phyloP scores from a whole-genome alignment of 2,888 invertebrate species.

The Andricus curvator region DNA sequence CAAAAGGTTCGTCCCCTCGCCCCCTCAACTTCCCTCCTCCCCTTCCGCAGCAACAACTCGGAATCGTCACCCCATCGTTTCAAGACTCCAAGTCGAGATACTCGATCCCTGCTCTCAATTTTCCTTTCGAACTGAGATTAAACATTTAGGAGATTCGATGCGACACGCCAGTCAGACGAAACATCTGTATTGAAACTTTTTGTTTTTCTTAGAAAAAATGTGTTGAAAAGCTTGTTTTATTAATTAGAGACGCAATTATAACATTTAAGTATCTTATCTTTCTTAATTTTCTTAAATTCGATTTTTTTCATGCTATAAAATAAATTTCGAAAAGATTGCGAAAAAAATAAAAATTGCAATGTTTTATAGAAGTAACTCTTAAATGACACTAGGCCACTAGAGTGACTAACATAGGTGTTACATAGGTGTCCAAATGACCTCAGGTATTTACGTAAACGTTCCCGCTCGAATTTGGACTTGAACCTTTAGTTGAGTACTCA shows the following conservation, averaged over 20 bases:
- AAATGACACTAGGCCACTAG: no score
- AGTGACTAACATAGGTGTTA: no score
- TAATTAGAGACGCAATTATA: not conserved
- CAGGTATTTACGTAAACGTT: no score
- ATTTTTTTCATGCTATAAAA: no score
- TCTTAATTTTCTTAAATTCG: no score
- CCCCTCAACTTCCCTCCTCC: constrained; percentile 51
- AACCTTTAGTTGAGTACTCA: no score
- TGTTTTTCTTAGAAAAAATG: not conserved
- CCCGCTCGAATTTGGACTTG: no score
- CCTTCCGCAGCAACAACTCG: constrained; percentile 46
- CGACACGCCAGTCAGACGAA: not conserved
- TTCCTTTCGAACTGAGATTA: constrained; percentile 52
- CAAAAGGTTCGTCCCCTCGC: constrained; percentile 62
- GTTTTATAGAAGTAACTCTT: no score
- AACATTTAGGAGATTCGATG: constrained; percentile 11
- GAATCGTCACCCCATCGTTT: constrained; percentile 53
- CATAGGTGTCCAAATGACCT: no score
- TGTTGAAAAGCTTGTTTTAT: not conserved
- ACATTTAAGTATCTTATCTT: not conserved
- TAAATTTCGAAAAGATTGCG: no score
- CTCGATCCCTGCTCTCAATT: constrained; percentile 58
- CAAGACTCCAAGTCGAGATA: constrained; percentile 58
- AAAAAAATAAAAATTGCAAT: no score
- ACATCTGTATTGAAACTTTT: constrained; percentile 45